Conservation (phyloP, 2,113 vertebrate genomes). For the Heterotilapia buettikoferi region DNA sequence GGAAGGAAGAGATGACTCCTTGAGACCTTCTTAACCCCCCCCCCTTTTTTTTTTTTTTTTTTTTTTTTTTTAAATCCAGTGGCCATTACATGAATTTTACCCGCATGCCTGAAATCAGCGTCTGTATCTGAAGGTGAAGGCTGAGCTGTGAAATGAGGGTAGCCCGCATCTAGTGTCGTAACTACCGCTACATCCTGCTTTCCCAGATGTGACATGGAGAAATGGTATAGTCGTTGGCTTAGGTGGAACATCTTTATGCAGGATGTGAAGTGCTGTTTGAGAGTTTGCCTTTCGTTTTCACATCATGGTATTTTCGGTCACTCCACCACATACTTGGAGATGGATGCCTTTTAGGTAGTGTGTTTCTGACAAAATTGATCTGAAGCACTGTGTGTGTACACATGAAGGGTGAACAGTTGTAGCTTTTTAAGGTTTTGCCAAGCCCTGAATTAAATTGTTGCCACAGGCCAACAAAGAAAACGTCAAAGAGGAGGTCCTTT, state of each 20-base stretch:
- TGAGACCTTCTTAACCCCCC: neutral
- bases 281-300: constrained; percentile 11
- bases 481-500: neutral
- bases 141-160: constrained; percentile 11
- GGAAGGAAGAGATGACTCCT: neutral
- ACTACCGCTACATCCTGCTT: neutral
- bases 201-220: neutral
- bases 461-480: neutral
- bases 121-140: constrained; percentile 9
- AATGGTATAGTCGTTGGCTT: neutral
- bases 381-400: neutral
- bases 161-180: neutral
- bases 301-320: neutral
- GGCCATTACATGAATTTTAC: neutral
- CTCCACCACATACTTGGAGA: neutral
- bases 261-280: neutral
- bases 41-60: neutral
- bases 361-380: neutral
- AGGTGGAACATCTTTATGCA: constrained; percentile 1
- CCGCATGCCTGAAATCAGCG: neutral
- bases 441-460: neutral
- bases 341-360: constrained; percentile 2
- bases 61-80: neutral
- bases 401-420: neutral
- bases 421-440: neutral